These are phyloP conservation scores for Turritopsis dohrnii DNA, from an alignment of 30 jellyfish, hydroid and myxozoan genomes.

Conservation along the genomic window DNA sequence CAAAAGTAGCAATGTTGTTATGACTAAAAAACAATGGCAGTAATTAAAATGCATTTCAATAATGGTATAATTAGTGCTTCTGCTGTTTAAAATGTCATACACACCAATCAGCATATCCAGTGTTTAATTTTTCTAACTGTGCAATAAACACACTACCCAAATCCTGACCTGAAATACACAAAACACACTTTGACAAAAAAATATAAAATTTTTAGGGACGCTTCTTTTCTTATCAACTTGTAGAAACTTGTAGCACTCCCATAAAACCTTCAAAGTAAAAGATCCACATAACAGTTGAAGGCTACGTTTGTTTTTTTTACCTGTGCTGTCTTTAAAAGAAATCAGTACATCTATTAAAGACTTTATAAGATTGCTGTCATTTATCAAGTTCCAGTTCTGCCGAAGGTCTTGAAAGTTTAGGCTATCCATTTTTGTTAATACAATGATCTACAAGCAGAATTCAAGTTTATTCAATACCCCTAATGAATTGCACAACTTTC, in stretches of 20 bases:
- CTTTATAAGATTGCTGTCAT: background rate
- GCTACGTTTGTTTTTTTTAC: too few relatives aligned
- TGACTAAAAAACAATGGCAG: background rate
- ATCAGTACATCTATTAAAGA: background rate
- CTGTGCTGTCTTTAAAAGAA: background rate
- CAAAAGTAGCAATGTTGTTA: slow-evolving; percentile 21
- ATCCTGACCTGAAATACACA: background rate
- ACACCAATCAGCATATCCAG: background rate
- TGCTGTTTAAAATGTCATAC: background rate
- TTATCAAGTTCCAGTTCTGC: background rate
- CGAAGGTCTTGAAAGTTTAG: background rate
- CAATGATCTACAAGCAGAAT: too few relatives aligned
- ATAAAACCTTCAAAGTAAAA: too few relatives aligned
- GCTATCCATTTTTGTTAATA: background rate
- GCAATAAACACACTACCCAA: background rate
- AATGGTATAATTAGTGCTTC: background rate
- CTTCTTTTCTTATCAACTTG: too few relatives aligned
- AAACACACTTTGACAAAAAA: background rate
- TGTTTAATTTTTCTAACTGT: too few relatives aligned
- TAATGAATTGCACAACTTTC: too few relatives aligned
- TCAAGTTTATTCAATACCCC: too few relatives aligned
- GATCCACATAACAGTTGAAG: too few relatives aligned
- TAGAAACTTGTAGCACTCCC: too few relatives aligned
- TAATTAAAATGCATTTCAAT: background rate
- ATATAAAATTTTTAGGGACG: too few relatives aligned